Evolutionary conservation across 2,113 vertebrate genomes (phyloP).

Genomic region (Poecilia latipinna): DNA sequence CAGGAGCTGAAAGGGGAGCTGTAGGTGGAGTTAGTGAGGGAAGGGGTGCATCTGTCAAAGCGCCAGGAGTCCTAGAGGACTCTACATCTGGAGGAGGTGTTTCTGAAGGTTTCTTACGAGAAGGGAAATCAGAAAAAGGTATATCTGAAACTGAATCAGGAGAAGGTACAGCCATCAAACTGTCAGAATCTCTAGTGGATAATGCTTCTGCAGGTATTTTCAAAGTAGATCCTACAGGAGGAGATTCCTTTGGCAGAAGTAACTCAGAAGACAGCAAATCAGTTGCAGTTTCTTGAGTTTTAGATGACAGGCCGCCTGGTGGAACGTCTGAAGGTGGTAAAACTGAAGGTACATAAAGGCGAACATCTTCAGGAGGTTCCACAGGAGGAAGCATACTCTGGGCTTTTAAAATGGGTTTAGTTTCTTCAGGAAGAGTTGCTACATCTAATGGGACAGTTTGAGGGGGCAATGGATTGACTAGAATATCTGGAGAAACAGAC

Average conservation of each 20-base stretch:
- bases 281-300: neutral
- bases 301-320: neutral
- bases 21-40: constrained; percentile 10
- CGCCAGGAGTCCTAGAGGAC: constrained; percentile 6
- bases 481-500: constrained; percentile 20
- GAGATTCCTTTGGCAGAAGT: neutral
- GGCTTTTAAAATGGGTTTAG: neutral
- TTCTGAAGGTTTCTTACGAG: constrained; percentile 3
- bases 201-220: neutral
- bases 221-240: neutral
- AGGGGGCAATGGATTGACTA: neutral
- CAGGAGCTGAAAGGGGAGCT: constrained; percentile 3
- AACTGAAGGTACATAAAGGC: constrained; percentile 1
- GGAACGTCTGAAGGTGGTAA: neutral
- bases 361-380: neutral
- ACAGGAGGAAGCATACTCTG: neutral
- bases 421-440: neutral
- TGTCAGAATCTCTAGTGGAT: neutral
- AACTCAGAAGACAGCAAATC: neutral
- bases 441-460: neutral
- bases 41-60: neutral
- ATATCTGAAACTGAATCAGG: constrained; percentile 3
- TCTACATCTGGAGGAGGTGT: neutral
- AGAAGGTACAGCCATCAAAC: constrained; percentile 5
- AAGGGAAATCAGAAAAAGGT: neutral